Base-by-base conservation (phyloP, 2,797 vertebrate species). In the Acrossocheilus fasciatus region DNA sequence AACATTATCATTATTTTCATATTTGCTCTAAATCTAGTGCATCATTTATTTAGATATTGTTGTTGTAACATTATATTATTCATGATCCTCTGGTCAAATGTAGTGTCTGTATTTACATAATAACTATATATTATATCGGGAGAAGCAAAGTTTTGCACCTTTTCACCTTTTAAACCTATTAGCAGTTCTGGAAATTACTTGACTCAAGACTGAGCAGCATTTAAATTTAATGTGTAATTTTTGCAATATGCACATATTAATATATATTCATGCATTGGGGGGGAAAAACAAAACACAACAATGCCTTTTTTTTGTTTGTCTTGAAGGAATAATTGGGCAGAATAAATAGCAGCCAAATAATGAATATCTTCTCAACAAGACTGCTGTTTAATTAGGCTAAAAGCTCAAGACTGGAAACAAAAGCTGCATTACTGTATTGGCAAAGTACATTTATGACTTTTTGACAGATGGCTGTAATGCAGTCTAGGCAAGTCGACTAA, bases 351-450 rank as follows among this genome's bases (percentile, higher is more conserved):
- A 93, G 91, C 86, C 90, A 93, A 92, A 91, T 82, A 92, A 94
- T 93, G 85, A 93, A 88, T 87, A 91, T 93, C 90, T 90, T 88
- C 93, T 91, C 91, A 93, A 93, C 91, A 73, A 91, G 70, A 88
- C 87, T 84, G 91, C 88, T 10, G 90, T 92, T 94, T 95, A 95
- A 95, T 95, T 94, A 95, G 87, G 84, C 92, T 95, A 93, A 95
- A 95, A 96, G 94, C 95, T 92, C 36, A 76, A 70, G 89, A 94
- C 92, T 91, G 89, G 92, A 93, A 94, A 93, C 89, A 89, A 94
- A 96, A 91, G 89, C 89, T 91, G 91, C 92, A 89, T 66, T 92
- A 91, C 93, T 93, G 88, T 84, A 88, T 90, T 91, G 93, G 88
- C 86, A 91, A 91, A 80, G 80, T 88, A 89, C 91, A 93, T 91